Percentiles rank a stretch among this genome's conserved stretches.
Evolutionary conservation across 2,113 vertebrate genomes (phyloP).

Genomic region (Gambusia holbrooki): DNA sequence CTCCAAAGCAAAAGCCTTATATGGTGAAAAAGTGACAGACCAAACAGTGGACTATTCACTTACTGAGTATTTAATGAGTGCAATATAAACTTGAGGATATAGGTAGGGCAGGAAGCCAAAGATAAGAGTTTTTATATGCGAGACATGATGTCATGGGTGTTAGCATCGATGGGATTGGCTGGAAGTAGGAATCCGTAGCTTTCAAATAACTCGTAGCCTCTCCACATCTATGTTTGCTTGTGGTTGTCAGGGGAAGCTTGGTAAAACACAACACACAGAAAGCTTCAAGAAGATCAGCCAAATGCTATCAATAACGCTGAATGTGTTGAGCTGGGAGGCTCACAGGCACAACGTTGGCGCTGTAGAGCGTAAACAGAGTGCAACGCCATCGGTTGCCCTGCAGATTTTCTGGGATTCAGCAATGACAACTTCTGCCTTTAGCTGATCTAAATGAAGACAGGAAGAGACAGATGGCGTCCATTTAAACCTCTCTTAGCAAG

Average conservation of each 20-base stretch:
- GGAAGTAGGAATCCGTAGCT: constrained; percentile 36
- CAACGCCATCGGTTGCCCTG: constrained; percentile 64
- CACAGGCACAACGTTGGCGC: constrained; percentile 72
- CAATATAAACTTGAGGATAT: constrained; percentile 73
- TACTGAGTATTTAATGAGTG: constrained; percentile 68
- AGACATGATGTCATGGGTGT: constrained; percentile 54
- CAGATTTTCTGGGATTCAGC: constrained; percentile 42
- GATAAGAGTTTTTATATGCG: constrained; percentile 65
- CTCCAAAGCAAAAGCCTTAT: constrained; percentile 48
- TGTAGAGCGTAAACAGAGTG: constrained; percentile 65
- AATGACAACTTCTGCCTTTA: constrained; percentile 35
- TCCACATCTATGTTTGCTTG: constrained; percentile 66
- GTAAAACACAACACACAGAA: constrained; percentile 59
- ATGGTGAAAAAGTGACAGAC: constrained; percentile 66
- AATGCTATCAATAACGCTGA: constrained; percentile 73
- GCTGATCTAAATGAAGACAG: constrained; percentile 54
- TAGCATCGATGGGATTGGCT: constrained; percentile 36
- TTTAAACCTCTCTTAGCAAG: constrained; percentile 40
- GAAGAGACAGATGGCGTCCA: constrained; percentile 56
- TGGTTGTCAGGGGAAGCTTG: constrained; percentile 69
- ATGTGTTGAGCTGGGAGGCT: constrained; percentile 65
- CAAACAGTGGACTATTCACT: constrained; percentile 66
- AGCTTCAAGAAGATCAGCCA: constrained; percentile 68
- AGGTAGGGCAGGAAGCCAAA: constrained; percentile 58
- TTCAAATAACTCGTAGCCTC: constrained; percentile 35